A percentile compares a stretch with the other conserved stretches of the same genome.
Evolutionary conservation across 2,113 vertebrate species (phyloP).

Genomic region (Notothenia coriiceps): DNA sequence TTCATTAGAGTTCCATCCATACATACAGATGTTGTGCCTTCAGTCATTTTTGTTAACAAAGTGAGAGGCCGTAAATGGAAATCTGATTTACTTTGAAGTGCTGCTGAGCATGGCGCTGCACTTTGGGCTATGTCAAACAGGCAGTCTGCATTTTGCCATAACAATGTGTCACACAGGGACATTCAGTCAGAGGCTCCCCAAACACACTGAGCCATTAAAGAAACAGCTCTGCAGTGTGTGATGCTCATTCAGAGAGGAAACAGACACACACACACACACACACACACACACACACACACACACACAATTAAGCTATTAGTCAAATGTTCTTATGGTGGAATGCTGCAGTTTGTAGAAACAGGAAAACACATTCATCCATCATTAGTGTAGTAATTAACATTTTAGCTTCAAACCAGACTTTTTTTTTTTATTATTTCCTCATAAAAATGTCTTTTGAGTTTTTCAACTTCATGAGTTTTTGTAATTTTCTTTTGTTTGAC

Average conservation of each 20-base stretch:
- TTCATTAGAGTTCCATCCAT: background rate
- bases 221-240: background rate
- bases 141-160: background rate
- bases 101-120: background rate
- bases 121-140: background rate
- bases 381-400: background rate
- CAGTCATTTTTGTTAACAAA: background rate
- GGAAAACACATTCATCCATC: too few species aligned
- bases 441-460: too few species aligned
- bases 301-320: too few species aligned
- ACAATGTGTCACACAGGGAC: background rate
- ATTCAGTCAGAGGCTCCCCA: background rate
- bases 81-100: background rate
- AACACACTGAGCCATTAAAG: conserved; percentile 17
- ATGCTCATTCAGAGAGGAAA: conserved; percentile 12
- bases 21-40: background rate
- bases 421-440: too few species aligned
- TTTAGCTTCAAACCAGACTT: background rate
- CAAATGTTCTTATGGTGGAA: background rate
- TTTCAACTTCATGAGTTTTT: too few species aligned
- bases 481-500: too few species aligned
- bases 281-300: background rate
- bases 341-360: background rate
- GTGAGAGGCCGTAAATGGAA: background rate
- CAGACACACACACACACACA: conserved; percentile 19